phyloP scores from a whole-genome alignment of 2,888 invertebrate genomes.

The Agelastica alni region DNA sequence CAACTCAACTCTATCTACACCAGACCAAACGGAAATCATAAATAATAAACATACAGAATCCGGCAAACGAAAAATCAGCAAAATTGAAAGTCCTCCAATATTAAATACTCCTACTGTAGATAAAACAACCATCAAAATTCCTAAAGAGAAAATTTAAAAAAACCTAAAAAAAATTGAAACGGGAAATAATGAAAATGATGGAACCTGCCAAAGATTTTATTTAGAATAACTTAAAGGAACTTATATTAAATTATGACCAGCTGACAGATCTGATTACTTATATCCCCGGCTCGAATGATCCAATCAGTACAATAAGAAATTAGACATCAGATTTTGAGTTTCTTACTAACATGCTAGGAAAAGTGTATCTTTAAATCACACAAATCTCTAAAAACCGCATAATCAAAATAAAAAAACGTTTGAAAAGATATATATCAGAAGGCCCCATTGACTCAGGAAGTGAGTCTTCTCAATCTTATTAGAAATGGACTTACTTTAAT shows the following conservation, averaged over 20 bases:
- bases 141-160: no score
- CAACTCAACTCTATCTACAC: no score
- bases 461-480: no score
- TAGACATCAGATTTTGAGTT: neutral
- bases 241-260: neutral
- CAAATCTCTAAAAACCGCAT: neutral
- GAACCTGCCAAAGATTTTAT: neutral
- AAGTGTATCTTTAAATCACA: neutral
- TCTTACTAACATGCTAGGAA: neutral
- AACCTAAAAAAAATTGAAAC: no score
- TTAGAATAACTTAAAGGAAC: neutral
- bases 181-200: neutral
- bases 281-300: neutral
- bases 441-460: neutral
- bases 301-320: neutral
- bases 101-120: no score
- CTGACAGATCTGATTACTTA: no score
- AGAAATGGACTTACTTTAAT: neutral
- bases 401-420: neutral
- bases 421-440: neutral
- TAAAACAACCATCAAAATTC: no score
- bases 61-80: no score
- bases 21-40: no score
- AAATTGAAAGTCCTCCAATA: no score
- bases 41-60: no score